Evolutionary conservation across 2,888 invertebrate species (phyloP), one percentile per base, ranked within the genome.

Genomic region (Timema cristinae): DNA sequence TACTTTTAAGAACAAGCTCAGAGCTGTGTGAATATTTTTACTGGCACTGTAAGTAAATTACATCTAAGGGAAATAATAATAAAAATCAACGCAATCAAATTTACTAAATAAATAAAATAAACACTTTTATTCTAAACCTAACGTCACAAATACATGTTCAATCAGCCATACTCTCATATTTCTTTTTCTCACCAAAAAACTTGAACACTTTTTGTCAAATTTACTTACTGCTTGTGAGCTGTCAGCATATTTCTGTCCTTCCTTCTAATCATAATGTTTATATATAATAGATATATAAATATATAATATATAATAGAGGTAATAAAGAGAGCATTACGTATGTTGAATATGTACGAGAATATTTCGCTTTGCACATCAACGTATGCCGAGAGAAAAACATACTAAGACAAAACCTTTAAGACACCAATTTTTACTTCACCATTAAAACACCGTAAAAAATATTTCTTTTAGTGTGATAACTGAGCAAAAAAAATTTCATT

Each of bases 271-370:
- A 48, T 63, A 32, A 63, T 63, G 63, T 63, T 63, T 48, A 63
- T 63, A 63, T 5, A 63, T 63, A 15, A 63, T 63, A 63, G 63
- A 63, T 63, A 63, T 63, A 63, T 63, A 63, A 63, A 63, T 63
- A 63, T 63, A 63, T 63, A 63, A 63, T 63, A 48, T 48, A 48
- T 63, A 63, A 63, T 48, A 48, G 32, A 32, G 32, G 32, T 32
- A 32, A 32, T 32, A 32, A 32, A 32, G 63, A 63, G 63, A 63
- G 63, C 13, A 63, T 63, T 63, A 63, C 63, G 63, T 48, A 63
- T 63, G 63, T 63, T 63, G 63, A 63, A 32, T 32, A 32, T 63
- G 63, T 63, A 48, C 48, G 47, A 63, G 48, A 63, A 48, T 63
- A 63, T 48, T 63, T 48, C 48, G 63, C 63, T 63, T 63, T 63